These are phyloP conservation scores for Pogona vitticeps DNA, from an alignment of 2,113 vertebrate species.

Conservation along the genomic window DNA sequence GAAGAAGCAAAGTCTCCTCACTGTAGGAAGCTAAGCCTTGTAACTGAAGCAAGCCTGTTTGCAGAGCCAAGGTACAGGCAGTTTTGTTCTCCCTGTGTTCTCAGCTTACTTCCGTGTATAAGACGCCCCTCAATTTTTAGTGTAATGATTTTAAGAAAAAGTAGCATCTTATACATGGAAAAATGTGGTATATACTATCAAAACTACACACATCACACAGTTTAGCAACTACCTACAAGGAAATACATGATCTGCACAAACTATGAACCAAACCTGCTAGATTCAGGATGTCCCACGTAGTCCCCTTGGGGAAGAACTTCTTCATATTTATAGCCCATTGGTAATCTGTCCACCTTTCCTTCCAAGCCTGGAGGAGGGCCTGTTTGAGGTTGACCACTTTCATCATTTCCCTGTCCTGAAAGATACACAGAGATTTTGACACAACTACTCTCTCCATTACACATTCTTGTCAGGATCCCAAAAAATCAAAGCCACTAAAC, in stretches of 20 bases:
- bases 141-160: too few species aligned
- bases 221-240: neutral
- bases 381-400: slow-evolving; percentile 97
- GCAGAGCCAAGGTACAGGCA: too few species aligned
- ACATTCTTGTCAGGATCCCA: neutral
- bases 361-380: slow-evolving; percentile 97
- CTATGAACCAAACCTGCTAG: slow-evolving; percentile 83
- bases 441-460: neutral
- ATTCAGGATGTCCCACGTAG: slow-evolving; percentile 96
- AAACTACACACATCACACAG: neutral
- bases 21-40: too few species aligned
- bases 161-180: too few species aligned
- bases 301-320: slow-evolving; percentile 93
- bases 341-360: slow-evolving; percentile 95
- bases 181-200: neutral
- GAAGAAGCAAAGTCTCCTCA: neutral
- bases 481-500: too few species aligned
- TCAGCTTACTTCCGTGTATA: too few species aligned
- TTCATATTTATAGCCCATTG: slow-evolving; percentile 98
- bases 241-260: neutral
- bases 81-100: too few species aligned
- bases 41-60: too few species aligned
- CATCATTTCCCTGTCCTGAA: slow-evolving; percentile 71
- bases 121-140: too few species aligned
- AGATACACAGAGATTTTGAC: neutral